Percentiles rank a stretch among this genome's conserved stretches.
These are phyloP conservation scores for Gonioctena quinquepunctata DNA, from an alignment of 1,140 invertebrate genomes.

Conservation along the genomic window DNA sequence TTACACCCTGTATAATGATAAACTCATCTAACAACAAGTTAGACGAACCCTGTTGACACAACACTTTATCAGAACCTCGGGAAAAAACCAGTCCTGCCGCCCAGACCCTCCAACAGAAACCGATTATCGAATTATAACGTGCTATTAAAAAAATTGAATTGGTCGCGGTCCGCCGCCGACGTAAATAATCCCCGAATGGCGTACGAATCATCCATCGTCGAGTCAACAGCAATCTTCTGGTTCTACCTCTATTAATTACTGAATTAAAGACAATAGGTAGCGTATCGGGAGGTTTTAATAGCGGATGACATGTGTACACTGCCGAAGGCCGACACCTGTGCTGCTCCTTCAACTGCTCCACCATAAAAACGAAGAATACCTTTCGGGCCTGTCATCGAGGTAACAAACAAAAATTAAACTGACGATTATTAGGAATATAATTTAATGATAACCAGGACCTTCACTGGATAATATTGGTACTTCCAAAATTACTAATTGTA, in stretches of 20 bases:
- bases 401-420: not conserved
- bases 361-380: not conserved
- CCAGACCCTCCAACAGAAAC: not conserved
- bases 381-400: not conserved
- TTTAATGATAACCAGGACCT: too few species aligned
- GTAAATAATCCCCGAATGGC: not conserved
- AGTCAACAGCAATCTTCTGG: not conserved
- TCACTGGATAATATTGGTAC: too few species aligned
- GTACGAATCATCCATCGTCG: too few species aligned
- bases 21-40: too few species aligned
- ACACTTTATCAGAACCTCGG: not conserved
- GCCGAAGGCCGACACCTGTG: not conserved
- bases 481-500: too few species aligned
- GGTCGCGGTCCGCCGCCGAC: not conserved
- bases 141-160: slow-evolving; percentile 1
- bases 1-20: too few species aligned
- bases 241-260: not conserved
- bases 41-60: not conserved
- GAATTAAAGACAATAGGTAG: not conserved
- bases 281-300: not conserved
- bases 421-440: too few species aligned
- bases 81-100: not conserved
- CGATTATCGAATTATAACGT: slow-evolving; percentile 3
- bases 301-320: not conserved
- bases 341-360: not conserved